Evolutionary conservation across 1,140 invertebrate species (phyloP).

Genomic region (Patella vulgata): DNA sequence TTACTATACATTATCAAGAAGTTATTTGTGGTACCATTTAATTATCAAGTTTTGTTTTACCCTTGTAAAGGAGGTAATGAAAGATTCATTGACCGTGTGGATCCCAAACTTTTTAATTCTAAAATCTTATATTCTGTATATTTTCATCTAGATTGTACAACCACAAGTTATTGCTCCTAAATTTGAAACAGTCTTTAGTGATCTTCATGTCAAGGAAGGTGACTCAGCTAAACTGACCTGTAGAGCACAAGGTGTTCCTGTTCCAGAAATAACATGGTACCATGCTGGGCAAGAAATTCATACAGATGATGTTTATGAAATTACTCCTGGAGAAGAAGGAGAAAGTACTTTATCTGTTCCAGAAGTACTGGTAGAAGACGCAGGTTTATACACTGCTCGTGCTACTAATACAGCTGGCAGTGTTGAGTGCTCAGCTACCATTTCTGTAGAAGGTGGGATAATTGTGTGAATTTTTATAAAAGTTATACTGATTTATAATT

Average conservation of each 20-base stretch:
- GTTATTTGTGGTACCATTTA: too few species aligned
- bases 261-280: slow-evolving; percentile 54
- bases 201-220: slow-evolving; percentile 74
- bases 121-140: too few species aligned
- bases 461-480: neutral
- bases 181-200: slow-evolving; percentile 48
- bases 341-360: slow-evolving; percentile 52
- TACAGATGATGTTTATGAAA: slow-evolving; percentile 54
- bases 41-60: too few species aligned
- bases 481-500: too few species aligned
- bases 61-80: too few species aligned
- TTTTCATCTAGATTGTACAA: slow-evolving; percentile 29
- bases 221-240: slow-evolving; percentile 93
- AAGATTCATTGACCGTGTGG: too few species aligned
- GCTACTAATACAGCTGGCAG: slow-evolving; percentile 81
- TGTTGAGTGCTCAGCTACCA: slow-evolving; percentile 55
- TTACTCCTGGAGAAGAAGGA: slow-evolving; percentile 51
- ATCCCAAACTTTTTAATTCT: too few species aligned
- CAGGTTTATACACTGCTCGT: slow-evolving; percentile 66
- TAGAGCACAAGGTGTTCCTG: slow-evolving; percentile 78
- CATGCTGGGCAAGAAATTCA: slow-evolving; percentile 76
- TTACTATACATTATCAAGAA: too few species aligned
- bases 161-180: slow-evolving; percentile 42
- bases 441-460: slow-evolving; percentile 58
- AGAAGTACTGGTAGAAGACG: slow-evolving; percentile 63